Evolutionary conservation across 2,797 vertebrate genomes (phyloP).

Genomic region (Thalassophryne amazonica): DNA sequence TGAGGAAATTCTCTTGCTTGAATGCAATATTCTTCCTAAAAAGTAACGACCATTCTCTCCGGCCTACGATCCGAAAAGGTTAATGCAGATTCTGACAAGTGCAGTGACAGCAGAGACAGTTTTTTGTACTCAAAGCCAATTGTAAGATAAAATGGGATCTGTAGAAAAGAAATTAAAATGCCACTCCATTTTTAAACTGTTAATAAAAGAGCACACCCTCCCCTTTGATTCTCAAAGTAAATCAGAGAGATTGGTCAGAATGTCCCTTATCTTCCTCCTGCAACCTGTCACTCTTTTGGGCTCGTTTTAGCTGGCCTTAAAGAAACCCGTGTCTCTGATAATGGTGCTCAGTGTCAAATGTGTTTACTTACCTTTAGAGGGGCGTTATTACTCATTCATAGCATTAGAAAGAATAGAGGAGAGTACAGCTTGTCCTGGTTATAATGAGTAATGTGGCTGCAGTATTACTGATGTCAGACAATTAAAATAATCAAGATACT

Average conservation of each 20-base stretch:
- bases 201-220: constrained; percentile 37
- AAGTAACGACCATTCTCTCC: background rate
- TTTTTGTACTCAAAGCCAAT: constrained; percentile 46
- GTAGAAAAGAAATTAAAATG: constrained; percentile 40
- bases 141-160: constrained; percentile 50
- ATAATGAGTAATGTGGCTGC: background rate
- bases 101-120: constrained; percentile 14
- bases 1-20: constrained; percentile 6
- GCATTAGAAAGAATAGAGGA: background rate
- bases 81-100: background rate
- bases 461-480: background rate
- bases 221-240: constrained; percentile 52
- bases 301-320: constrained; percentile 38
- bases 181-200: constrained; percentile 58
- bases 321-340: constrained; percentile 51
- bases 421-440: background rate
- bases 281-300: constrained; percentile 55
- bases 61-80: too few species aligned
- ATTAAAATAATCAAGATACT: background rate
- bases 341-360: constrained; percentile 34
- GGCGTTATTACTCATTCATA: constrained; percentile 27
- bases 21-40: constrained; percentile 7
- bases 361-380: constrained; percentile 45
- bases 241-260: constrained; percentile 57
- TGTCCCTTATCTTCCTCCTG: constrained; percentile 62